phyloP scores from a whole-genome alignment of 2,797 vertebrate species.

The Catharus ustulatus region DNA sequence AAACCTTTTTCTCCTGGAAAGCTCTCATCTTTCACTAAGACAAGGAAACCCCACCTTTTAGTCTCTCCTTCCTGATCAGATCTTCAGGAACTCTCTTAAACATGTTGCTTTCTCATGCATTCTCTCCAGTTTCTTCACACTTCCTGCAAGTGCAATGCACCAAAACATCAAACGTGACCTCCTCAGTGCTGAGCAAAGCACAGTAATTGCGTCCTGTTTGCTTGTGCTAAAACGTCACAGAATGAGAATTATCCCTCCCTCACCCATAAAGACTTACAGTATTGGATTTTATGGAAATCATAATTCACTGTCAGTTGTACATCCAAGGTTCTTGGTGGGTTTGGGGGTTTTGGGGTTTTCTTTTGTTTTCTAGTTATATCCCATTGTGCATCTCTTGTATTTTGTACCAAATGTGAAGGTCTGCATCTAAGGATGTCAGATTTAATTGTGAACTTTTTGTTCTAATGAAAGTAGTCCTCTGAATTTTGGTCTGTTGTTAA shows the following conservation, averaged over 20 bases:
- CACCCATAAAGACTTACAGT: neutral
- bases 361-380: neutral
- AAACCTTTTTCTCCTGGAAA: neutral
- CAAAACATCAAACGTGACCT: neutral
- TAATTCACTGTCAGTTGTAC: neutral
- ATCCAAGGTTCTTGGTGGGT: neutral
- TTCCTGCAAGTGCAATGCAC: neutral
- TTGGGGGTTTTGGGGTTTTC: accelerated
- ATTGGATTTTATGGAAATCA: neutral
- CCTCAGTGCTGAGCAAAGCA: neutral
- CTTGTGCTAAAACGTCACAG: neutral
- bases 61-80: neutral
- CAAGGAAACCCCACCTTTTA: neutral
- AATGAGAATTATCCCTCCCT: neutral
- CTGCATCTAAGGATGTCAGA: neutral
- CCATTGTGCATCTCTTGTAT: neutral
- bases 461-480: neutral
- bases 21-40: neutral
- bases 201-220: neutral
- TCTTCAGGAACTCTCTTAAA: neutral
- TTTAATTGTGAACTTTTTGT: neutral
- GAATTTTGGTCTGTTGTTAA: neutral
- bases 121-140: neutral
- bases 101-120: neutral
- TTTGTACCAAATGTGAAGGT: neutral